phyloP scores from a whole-genome alignment of 2,888 invertebrate genomes.

The Dorcus parallelipipedus region DNA sequence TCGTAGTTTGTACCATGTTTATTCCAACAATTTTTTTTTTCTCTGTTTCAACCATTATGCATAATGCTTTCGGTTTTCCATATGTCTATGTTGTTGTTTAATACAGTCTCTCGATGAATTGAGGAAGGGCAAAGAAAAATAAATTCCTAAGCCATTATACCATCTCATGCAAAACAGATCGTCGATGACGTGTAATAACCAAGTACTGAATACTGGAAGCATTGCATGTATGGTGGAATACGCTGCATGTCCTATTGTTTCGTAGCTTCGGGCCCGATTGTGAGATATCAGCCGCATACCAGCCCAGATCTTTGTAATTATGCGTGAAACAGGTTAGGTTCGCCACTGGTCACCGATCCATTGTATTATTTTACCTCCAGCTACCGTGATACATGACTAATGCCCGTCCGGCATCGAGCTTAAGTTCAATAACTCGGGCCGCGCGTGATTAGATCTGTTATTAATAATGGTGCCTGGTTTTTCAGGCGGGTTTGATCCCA shows the following conservation, averaged over 20 bases:
- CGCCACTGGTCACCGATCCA: slow-evolving; percentile 26
- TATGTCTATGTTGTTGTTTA: no score
- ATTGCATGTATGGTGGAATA: slow-evolving; percentile 1
- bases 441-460: slow-evolving; percentile 14
- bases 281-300: slow-evolving; percentile 25
- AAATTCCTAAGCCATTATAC: no score
- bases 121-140: no score
- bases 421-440: slow-evolving; percentile 15
- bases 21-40: no score
- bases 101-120: no score
- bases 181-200: slow-evolving; percentile 8
- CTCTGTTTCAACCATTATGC: no score
- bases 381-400: slow-evolving; percentile 16
- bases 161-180: no score
- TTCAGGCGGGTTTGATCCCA: slow-evolving; percentile 7
- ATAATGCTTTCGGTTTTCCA: no score
- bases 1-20: no score
- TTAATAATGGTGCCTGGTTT: slow-evolving; percentile 15
- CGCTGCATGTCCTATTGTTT: slow-evolving; percentile 23
- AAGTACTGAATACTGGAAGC: slow-evolving; percentile 13
- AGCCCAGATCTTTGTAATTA: slow-evolving; percentile 23
- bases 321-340: slow-evolving; percentile 25
- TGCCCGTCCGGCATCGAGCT: slow-evolving; percentile 7
- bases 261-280: slow-evolving; percentile 20
- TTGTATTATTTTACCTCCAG: slow-evolving; percentile 25